Evolutionary conservation across 1,140 invertebrate genomes (phyloP).

Genomic region (Magallana gigas): DNA sequence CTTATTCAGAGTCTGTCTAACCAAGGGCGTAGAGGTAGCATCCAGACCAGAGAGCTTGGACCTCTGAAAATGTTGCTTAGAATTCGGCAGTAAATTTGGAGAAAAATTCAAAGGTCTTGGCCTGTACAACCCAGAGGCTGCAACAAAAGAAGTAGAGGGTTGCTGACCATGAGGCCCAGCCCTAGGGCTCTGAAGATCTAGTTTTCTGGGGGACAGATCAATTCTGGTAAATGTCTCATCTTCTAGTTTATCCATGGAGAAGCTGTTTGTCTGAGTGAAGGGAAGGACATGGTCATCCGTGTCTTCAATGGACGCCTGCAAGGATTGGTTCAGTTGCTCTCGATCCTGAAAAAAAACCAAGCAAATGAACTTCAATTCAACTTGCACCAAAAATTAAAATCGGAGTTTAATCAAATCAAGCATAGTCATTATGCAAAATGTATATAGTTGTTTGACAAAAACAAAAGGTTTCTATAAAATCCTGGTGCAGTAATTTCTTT

Average conservation of each 20-base stretch:
- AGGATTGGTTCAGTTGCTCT: neutral
- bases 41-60: neutral
- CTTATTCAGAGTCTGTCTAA: neutral
- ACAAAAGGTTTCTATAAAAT: too few species aligned
- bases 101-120: neutral
- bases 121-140: neutral
- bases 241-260: constrained; percentile 13
- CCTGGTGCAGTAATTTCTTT: too few species aligned
- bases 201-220: neutral
- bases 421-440: too few species aligned
- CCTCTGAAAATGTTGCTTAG: neutral
- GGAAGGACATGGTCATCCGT: constrained; percentile 28
- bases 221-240: constrained; percentile 13
- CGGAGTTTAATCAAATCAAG: too few species aligned
- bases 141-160: neutral
- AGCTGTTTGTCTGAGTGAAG: constrained; percentile 31
- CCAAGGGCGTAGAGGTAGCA: neutral
- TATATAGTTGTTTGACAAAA: too few species aligned
- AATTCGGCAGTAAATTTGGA: neutral
- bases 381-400: too few species aligned
- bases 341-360: neutral
- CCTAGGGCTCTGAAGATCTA: neutral
- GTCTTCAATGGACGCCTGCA: neutral
- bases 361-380: too few species aligned
- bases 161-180: neutral